A percentile compares a stretch with the other conserved stretches of the same genome.
Conservation (phyloP, 2,888 invertebrate genomes). For the Hypselothyrea guttata region DNA sequence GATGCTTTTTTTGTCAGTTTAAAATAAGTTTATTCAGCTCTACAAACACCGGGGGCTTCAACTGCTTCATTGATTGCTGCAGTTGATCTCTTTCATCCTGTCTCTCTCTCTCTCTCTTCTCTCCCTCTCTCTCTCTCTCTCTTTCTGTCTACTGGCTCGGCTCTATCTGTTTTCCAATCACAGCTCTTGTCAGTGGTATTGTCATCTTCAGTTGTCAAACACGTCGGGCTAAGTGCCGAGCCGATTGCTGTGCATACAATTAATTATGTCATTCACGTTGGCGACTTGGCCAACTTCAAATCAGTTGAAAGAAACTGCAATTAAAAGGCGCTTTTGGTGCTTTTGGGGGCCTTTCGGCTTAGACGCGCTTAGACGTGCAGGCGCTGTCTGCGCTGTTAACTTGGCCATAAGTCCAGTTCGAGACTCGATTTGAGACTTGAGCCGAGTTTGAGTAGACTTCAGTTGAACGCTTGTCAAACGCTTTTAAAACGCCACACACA, state of each 20-base stretch:
- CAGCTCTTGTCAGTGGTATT: constrained; percentile 41
- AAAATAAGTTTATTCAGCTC: too few relatives aligned
- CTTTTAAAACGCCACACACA: constrained; percentile 80
- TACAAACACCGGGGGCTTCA: neutral
- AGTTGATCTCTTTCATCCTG: neutral
- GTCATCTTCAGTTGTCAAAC: constrained; percentile 76
- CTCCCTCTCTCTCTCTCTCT: too few relatives aligned
- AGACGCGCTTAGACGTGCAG: constrained; percentile 52
- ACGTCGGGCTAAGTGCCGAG: constrained; percentile 69
- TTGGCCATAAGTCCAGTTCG: constrained; percentile 17
- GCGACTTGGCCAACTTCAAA: constrained; percentile 29
- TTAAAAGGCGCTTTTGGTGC: constrained; percentile 77
- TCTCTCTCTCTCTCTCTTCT: constrained; percentile 7
- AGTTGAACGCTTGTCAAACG: constrained; percentile 80
- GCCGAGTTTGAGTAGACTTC: constrained; percentile 28
- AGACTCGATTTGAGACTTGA: constrained; percentile 32
- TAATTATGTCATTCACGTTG: constrained; percentile 81
- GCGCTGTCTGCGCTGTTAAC: constrained; percentile 48
- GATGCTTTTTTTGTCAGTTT: too few relatives aligned
- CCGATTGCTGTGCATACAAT: constrained; percentile 64
- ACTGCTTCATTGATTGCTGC: neutral
- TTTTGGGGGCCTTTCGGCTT: neutral
- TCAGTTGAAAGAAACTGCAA: constrained; percentile 52
- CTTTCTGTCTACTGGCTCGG: neutral
- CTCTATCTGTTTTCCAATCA: constrained; percentile 15